These are phyloP conservation scores for Poeciliopsis prolifica DNA, from an alignment of 2,113 vertebrate genomes.

Conservation along the genomic window DNA sequence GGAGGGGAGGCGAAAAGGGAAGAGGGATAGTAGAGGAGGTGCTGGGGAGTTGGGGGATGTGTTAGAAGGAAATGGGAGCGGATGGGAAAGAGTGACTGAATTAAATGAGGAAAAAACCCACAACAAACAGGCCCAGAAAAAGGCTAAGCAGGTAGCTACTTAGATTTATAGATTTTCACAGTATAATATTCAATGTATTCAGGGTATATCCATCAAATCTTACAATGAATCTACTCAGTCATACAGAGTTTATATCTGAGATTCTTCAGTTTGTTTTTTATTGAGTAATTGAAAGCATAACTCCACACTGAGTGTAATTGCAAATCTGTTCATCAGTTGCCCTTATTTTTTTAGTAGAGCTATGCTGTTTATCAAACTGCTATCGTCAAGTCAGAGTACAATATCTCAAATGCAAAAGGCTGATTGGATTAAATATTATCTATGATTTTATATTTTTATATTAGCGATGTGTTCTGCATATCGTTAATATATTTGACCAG, in stretches of 20 bases:
- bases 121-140: constrained; percentile 3
- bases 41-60: constrained; percentile 21
- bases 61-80: constrained; percentile 15
- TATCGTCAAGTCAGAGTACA: background rate
- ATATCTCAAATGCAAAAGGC: background rate
- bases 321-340: background rate
- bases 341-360: background rate
- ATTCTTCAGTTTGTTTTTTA: too few species aligned
- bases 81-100: constrained; percentile 24
- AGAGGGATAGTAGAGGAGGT: constrained; percentile 23
- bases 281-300: too few species aligned
- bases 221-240: background rate
- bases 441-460: too few species aligned
- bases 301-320: background rate
- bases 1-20: constrained; percentile 29
- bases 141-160: constrained; percentile 27
- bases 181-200: background rate
- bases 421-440: background rate
- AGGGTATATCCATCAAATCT: background rate
- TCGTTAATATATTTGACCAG: background rate
- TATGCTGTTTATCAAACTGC: too few species aligned
- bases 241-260: too few species aligned
- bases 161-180: constrained; percentile 36
- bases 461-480: too few species aligned
- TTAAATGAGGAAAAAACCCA: constrained; percentile 12